Evolutionary conservation across 2,797 vertebrate genomes (phyloP).

Genomic region (Apogon hyalosoma): DNA sequence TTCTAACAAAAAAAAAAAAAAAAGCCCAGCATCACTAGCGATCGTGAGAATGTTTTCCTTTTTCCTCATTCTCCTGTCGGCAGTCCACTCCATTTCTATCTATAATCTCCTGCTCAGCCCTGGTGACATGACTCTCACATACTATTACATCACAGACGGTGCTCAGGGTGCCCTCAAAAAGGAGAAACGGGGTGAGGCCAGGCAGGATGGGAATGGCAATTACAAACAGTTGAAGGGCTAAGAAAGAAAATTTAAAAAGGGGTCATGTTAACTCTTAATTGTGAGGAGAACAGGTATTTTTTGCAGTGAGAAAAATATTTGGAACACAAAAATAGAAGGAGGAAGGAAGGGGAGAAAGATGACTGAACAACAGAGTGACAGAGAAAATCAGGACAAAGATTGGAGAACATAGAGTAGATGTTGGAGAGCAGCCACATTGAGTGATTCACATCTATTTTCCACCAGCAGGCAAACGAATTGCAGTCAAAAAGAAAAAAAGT

Average conservation of each 20-base stretch:
- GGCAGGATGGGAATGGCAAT: background rate
- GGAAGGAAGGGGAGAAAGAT: constrained; percentile 8
- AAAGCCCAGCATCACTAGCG: background rate
- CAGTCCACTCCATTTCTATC: constrained; percentile 45
- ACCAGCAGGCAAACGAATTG: constrained; percentile 68
- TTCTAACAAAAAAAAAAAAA: constrained; percentile 15
- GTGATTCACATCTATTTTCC: constrained; percentile 75
- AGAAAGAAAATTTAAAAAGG: too few species aligned
- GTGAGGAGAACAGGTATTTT: background rate
- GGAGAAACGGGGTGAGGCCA: constrained; percentile 7
- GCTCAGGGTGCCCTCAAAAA: constrained; percentile 34
- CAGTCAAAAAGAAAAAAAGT: constrained; percentile 53
- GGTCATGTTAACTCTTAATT: too few species aligned
- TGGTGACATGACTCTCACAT: constrained; percentile 49
- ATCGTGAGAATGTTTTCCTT: constrained; percentile 10
- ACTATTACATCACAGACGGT: constrained; percentile 54
- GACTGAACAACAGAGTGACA: constrained; percentile 22
- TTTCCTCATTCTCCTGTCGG: constrained; percentile 27
- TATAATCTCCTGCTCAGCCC: constrained; percentile 46
- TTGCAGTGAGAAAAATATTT: background rate
- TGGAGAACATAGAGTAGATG: constrained; percentile 43
- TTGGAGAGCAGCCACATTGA: constrained; percentile 54
- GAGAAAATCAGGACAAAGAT: constrained; percentile 51
- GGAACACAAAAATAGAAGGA: constrained; percentile 3
- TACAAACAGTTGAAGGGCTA: background rate